Base-by-base conservation (phyloP, 92 coral and sea anemone species). In the Ricordea florida region DNA sequence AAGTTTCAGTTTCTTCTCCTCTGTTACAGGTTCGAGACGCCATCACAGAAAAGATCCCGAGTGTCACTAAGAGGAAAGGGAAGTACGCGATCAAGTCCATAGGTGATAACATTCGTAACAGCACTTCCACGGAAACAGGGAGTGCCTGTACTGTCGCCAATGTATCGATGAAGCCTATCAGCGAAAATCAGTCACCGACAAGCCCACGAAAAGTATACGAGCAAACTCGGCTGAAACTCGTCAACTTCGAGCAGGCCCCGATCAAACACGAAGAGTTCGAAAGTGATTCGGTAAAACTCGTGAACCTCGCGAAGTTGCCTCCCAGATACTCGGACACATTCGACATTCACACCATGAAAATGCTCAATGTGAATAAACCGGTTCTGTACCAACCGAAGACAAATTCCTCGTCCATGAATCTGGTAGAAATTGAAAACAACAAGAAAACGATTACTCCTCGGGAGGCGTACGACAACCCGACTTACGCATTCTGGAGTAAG, bases 21-120 rank as follows among this genome's bases (percentile, higher is more conserved):
- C n/a, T n/a, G n/a, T n/a, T n/a, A n/a, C n/a, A 70, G 77, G 77
- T 70, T 4, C 77, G 77, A 6, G 77, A 70, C 38, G 0, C 53
- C 28, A 52, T 70, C 55, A 30, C 28, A 18, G 52, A 53, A 18
- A 70, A 70, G 22, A 10, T 53, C 18, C 77, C 77, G 10, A 53
- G 55, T 37, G 0, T 70, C 13, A 70, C n/a, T n/a, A n/a, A 28
- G 13, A 27, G 29, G 22, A 70, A 21, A 1, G 26, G 16, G 20
- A 70, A 30, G 13, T 70, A 55, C 30, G n/a, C n/a, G n/a, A n/a
- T n/a, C n/a, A n/a, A n/a, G n/a, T n/a, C n/a, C n/a, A n/a, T n/a
- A n/a, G n/a, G n/a, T n/a, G n/a, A n/a, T n/a, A n/a, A n/a, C n/a
- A n/a, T n/a, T n/a, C n/a, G n/a, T n/a, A n/a, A n/a, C n/a, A n/a